Evolutionary conservation across 2,113 vertebrate genomes (phyloP).

Genomic region (Corythaixoides concolor): DNA sequence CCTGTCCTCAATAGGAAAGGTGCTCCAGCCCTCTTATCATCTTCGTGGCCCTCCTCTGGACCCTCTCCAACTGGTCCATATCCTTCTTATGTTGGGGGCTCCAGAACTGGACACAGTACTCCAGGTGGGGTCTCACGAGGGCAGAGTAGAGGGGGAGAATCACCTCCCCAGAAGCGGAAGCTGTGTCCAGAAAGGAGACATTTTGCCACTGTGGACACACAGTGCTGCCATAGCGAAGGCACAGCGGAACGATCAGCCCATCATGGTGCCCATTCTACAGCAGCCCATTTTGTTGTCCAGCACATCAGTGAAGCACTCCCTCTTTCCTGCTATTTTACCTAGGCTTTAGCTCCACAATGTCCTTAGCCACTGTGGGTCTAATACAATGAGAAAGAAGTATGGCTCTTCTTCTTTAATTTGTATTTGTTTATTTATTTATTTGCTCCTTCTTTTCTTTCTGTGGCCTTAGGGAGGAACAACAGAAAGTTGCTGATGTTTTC

Average conservation of each 20-base stretch:
- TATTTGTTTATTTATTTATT: not conserved
- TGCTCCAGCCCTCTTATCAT: too few relatives aligned
- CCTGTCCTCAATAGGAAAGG: too few relatives aligned
- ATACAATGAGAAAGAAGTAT: not conserved
- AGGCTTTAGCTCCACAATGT: not conserved
- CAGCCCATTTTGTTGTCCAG: not conserved
- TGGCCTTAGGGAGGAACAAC: constrained; percentile 84
- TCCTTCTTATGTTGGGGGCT: too few relatives aligned
- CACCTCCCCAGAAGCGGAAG: too few relatives aligned
- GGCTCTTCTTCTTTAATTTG: not conserved
- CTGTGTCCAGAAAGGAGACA: not conserved
- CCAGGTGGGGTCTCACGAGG: too few relatives aligned
- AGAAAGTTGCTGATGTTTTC: constrained; percentile 89
- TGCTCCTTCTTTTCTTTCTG: not conserved
- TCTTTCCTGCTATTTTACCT: not conserved
- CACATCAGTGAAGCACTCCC: not conserved
- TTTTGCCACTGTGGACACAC: not conserved
- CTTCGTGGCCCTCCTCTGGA: too few relatives aligned
- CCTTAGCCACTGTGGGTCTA: not conserved
- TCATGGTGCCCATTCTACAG: not conserved
- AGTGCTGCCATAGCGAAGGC: not conserved
- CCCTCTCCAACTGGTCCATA: too few relatives aligned
- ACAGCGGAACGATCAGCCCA: not conserved
- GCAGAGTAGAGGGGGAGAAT: too few relatives aligned
- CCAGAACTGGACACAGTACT: too few relatives aligned